Percentiles rank a stretch among this genome's conserved stretches.
Conservation (phyloP, 2,113 vertebrate species). For the Polypterus bichir region DNA sequence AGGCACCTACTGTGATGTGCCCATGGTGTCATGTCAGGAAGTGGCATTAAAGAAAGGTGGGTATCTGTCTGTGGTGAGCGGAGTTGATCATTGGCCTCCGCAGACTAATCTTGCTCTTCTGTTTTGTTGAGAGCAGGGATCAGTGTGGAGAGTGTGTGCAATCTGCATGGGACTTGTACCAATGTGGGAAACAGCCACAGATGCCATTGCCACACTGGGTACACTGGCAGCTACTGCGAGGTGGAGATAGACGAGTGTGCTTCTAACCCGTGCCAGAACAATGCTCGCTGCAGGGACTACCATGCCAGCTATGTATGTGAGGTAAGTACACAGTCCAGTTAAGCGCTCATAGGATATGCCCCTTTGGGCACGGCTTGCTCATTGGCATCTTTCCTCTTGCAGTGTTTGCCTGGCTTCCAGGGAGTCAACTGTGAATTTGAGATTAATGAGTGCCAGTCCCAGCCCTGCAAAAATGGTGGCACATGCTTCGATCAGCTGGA, state of each 20-base stretch:
- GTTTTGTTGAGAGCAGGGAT: slow-evolving; percentile 39
- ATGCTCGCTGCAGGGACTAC: slow-evolving; percentile 57
- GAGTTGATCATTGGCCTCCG: not conserved
- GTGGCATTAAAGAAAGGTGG: slow-evolving; percentile 57
- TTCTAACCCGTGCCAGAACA: slow-evolving; percentile 62
- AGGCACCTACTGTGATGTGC: slow-evolving; percentile 79
- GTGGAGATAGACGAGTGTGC: slow-evolving; percentile 66
- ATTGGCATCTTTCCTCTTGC: slow-evolving; percentile 5
- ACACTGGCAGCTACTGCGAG: slow-evolving; percentile 79
- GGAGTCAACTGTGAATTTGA: slow-evolving; percentile 81
- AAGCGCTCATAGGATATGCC: not conserved
- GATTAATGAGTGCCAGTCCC: slow-evolving; percentile 76
- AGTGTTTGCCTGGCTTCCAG: slow-evolving; percentile 77
- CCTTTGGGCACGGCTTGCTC: not conserved
- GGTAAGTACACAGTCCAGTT: slow-evolving; percentile 30
- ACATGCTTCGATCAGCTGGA: slow-evolving; percentile 82
- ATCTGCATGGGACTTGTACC: slow-evolving; percentile 61
- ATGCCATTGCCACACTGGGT: slow-evolving; percentile 72
- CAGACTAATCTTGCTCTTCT: not conserved
- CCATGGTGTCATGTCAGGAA: slow-evolving; percentile 60
- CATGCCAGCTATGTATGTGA: slow-evolving; percentile 53
- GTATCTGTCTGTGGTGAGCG: not conserved
- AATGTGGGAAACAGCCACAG: slow-evolving; percentile 57
- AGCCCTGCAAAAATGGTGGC: slow-evolving; percentile 70
- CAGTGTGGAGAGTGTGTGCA: slow-evolving; percentile 54